Percentiles rank a stretch among this genome's conserved stretches.
Conservation (phyloP, 2,113 vertebrate genomes). For the Peromyscus maniculatus region DNA sequence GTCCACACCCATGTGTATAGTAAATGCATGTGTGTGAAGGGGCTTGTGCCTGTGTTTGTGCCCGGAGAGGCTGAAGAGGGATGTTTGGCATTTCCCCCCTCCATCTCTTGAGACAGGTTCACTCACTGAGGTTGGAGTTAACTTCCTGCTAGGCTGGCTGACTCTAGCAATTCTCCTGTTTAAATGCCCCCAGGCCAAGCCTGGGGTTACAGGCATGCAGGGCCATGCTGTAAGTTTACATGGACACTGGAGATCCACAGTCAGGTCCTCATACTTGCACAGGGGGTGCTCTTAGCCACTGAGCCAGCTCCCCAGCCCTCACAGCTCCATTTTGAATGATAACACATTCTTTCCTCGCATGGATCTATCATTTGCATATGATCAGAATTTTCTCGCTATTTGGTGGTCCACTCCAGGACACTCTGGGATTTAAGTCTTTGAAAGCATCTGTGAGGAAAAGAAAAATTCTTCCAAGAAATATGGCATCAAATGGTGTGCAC, state of each 20-base stretch:
- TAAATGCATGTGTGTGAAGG: neutral
- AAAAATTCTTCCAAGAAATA: neutral
- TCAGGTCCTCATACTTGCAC: neutral
- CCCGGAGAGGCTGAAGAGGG: neutral
- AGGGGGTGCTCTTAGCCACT: neutral
- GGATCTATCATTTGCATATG: neutral
- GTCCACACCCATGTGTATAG: neutral
- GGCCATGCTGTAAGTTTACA: neutral
- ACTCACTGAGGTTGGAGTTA: neutral
- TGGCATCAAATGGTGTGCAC: neutral
- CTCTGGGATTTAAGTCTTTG: neutral
- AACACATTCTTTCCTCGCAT: neutral
- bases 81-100: no score
- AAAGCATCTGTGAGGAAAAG: neutral
- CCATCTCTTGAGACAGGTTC: neutral
- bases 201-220: neutral
- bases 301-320: neutral
- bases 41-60: neutral
- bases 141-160: neutral
- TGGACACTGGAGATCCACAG: neutral
- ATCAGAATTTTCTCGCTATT: neutral
- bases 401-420: neutral
- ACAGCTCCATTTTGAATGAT: neutral
- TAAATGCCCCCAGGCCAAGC: neutral
- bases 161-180: neutral